Evolutionary conservation across 1,140 invertebrate genomes (phyloP).

Genomic region (Dendroctonus ponderosae): DNA sequence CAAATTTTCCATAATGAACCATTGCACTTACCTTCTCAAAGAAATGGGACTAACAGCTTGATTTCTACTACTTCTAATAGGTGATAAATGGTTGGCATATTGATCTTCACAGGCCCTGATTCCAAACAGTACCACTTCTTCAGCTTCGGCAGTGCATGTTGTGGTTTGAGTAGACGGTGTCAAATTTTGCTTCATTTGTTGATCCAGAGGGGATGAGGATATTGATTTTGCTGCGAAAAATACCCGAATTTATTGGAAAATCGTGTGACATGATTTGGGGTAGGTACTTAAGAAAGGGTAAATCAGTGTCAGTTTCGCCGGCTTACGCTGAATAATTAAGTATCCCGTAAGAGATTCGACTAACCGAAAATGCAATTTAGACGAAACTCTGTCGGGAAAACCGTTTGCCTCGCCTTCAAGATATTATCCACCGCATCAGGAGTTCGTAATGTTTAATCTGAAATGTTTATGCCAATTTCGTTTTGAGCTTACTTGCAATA

Average conservation of each 20-base stretch:
- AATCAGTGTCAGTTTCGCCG: too few species aligned
- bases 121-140: conserved; percentile 27
- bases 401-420: not conserved
- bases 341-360: not conserved
- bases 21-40: conserved; percentile 32
- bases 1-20: too few species aligned
- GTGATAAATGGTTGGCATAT: conserved; percentile 39
- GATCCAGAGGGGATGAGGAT: conserved; percentile 23
- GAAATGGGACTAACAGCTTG: conserved; percentile 43
- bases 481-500: too few species aligned
- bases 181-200: conserved; percentile 25
- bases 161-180: conserved; percentile 26
- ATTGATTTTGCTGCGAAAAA: conserved; percentile 21
- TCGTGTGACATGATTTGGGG: too few species aligned
- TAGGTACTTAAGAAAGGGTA: too few species aligned
- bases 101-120: conserved; percentile 26
- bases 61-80: conserved; percentile 33
- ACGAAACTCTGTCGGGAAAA: conserved; percentile 1
- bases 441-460: too few species aligned
- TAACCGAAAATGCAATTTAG: conserved; percentile 1
- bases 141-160: conserved; percentile 18
- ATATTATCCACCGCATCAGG: not conserved
- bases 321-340: not conserved
- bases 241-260: too few species aligned
- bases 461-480: too few species aligned